Base-by-base conservation (phyloP, 2,797 vertebrate genomes). In the Lagorchestes hirsutus region DNA sequence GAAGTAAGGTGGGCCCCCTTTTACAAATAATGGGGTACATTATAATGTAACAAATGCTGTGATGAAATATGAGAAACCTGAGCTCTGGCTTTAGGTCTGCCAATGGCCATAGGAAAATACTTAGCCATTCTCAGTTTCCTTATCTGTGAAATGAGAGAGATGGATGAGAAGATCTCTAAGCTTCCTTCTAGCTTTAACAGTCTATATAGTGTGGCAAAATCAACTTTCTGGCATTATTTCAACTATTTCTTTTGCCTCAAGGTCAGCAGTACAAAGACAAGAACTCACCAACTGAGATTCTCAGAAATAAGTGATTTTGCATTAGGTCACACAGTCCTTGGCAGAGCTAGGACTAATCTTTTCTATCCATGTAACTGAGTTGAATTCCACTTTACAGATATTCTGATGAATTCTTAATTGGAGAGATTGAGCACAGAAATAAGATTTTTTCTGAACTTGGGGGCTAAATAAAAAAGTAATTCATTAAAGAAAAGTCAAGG, bases 331-430 rank as follows among this genome's bases (percentile, higher is more conserved):
- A 55, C 1, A 18, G 31, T 62, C 46, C 74, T 56, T 94, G 27
- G 52, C 54, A 3, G 93, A 94, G 92, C 24, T 18, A 92, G 16
- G 90, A 59, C 29, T 24, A 52, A 59, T 59, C 91, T n/a, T 93
- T 93, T 91, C 93, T n/a, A 96, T 92, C 52, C 74, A 92, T 90
- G 54, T 94, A 93, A 40, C 27, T 90, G 93, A 34, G 56, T 34
- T 74, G 93, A 95, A 59, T 93, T 2, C 2, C 90, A 59, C 92
- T 95, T 92, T 96, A 13, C 94, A 62, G 95, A 93, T 91, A 91
- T 82, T 94, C 28, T 24, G n/a, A 93, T 1, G 59, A 0, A 18
- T 10, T 93, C 40, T 91, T 34, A 62, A 92, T 10, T 93, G 91
- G 57, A 92, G 50, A 94, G 92, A 90, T 52, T 92, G 55, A 62